Percentiles rank a stretch among this genome's conserved stretches.
phyloP scores from a whole-genome alignment of 1,140 invertebrate genomes.

The Rhizoglyphus robini region DNA sequence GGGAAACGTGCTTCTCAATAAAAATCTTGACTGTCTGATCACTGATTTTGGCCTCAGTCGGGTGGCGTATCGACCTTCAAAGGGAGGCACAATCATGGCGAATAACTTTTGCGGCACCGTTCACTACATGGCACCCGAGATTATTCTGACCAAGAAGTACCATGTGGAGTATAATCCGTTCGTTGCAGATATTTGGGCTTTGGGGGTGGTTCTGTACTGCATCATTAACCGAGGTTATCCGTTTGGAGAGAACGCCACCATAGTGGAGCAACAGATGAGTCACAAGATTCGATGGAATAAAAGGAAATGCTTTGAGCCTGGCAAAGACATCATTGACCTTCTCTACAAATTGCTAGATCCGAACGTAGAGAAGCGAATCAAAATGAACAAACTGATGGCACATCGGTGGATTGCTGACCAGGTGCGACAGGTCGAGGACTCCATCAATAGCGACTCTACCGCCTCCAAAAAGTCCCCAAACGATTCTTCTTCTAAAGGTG shows the following conservation, averaged over 20 bases:
- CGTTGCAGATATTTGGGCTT: slow-evolving; percentile 28
- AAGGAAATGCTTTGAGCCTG: not conserved
- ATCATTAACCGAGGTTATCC: slow-evolving; percentile 16
- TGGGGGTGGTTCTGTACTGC: slow-evolving; percentile 9
- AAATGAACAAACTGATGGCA: not conserved
- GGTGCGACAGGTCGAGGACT: too few relatives aligned
- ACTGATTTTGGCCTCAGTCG: slow-evolving; percentile 25
- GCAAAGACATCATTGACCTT: not conserved
- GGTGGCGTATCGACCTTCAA: slow-evolving; percentile 8
- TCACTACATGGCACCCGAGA: slow-evolving; percentile 32
- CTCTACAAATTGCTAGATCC: not conserved
- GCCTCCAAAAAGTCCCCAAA: too few relatives aligned
- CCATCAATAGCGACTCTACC: too few relatives aligned
- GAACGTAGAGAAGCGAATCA: not conserved
- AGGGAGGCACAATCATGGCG: slow-evolving; percentile 17
- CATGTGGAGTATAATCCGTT: slow-evolving; percentile 28
- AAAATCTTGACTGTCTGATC: slow-evolving; percentile 17
- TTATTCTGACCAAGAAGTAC: not conserved
- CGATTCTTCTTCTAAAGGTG: too few relatives aligned
- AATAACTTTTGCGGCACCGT: slow-evolving; percentile 27
- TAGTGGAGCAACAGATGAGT: not conserved
- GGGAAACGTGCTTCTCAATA: slow-evolving; percentile 39
- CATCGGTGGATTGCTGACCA: not conserved
- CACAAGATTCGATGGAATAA: not conserved
- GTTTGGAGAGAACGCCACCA: not conserved